phyloP scores from a whole-genome alignment of 92 coral and sea anemone species.

The Ricordea florida region DNA sequence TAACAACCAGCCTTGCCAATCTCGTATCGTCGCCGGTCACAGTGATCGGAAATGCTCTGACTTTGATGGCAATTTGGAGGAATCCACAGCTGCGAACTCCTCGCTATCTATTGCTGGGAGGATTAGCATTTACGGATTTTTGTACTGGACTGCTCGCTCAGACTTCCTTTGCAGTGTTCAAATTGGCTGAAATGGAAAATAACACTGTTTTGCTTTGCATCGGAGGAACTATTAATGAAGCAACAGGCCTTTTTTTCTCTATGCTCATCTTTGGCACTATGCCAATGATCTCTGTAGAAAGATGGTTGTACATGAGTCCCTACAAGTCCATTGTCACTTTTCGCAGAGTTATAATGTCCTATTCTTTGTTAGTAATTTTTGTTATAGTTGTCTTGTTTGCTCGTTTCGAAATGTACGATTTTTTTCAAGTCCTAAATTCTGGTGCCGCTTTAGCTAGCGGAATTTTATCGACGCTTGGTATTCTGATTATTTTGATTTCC shows the following conservation, averaged over 20 bases:
- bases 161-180: not conserved
- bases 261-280: not conserved
- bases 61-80: not conserved
- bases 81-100: not conserved
- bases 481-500: not conserved
- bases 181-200: not conserved
- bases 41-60: not conserved
- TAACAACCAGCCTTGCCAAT: not conserved
- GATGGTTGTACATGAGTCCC: conserved; percentile 18
- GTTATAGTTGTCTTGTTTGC: no score
- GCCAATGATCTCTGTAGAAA: conserved; percentile 9
- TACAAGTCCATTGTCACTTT: not conserved
- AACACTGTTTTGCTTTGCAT: not conserved
- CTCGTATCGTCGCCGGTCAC: not conserved
- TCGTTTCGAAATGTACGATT: not conserved
- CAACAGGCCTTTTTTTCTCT: not conserved
- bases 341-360: no score
- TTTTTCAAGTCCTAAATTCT: not conserved
- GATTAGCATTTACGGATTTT: not conserved
- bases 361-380: no score
- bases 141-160: not conserved
- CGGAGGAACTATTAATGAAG: no score
- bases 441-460: no score
- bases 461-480: not conserved
- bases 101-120: not conserved